A percentile compares a stretch with the other conserved stretches of the same genome.
Conservation (phyloP, 2,888 invertebrate species). For the Rotaria macrura region DNA sequence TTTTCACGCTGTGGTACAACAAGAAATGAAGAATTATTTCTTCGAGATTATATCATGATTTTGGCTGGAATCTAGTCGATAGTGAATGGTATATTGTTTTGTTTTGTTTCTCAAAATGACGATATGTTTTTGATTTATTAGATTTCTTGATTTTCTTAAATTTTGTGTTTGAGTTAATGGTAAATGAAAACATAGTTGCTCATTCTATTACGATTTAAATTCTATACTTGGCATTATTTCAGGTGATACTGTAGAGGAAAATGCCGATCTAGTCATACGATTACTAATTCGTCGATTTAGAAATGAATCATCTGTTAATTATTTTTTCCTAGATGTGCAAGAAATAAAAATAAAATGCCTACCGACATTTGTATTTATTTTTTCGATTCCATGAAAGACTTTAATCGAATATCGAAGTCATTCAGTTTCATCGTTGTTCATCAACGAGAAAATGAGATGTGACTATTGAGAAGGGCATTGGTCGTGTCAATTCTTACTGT, state of each 20-base stretch:
- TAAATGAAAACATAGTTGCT: neutral
- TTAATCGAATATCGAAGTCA: no score
- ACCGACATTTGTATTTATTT: no score
- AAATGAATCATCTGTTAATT: no score
- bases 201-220: no score
- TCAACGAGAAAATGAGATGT: no score
- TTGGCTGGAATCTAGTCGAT: conserved; percentile 99
- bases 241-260: conserved; percentile 91
- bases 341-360: no score
- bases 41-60: conserved; percentile 95
- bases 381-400: no score
- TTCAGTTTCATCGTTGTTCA: no score
- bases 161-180: conserved; percentile 88
- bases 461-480: no score
- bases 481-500: no score
- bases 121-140: neutral
- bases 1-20: conserved; percentile 94
- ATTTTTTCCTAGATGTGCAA: no score
- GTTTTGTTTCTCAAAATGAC: no score
- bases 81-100: conserved; percentile 67
- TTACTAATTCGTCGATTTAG: conserved; percentile 83
- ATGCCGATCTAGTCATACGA: conserved; percentile 94
- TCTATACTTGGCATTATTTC: conserved; percentile 44
- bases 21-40: conserved; percentile 87
- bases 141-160: conserved; percentile 78